Base-by-base conservation (phyloP, 2,113 vertebrate species). In the Addax nasomaculatus region DNA sequence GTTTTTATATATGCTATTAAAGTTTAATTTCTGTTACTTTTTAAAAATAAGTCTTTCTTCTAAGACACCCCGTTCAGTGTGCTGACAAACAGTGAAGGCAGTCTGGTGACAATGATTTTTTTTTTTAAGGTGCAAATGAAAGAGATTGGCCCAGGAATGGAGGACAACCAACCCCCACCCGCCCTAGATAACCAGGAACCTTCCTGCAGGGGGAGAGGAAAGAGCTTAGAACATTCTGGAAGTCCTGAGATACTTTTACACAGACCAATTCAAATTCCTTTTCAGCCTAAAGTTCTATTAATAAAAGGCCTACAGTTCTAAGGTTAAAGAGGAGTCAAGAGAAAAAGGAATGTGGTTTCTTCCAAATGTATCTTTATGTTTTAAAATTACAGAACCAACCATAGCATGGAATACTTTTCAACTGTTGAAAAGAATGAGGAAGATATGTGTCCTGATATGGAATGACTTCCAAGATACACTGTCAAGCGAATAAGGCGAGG, bases 381-480 rank as follows among this genome's bases (percentile, higher is more conserved):
- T 83, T 36, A 83, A 83, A 70, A 84, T 87, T 14, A 70, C 1
- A n/a, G 60, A 67, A 39, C 23, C 4, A 39, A 3, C 29, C 58
- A 25, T 4, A 25, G 36, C 0, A 1, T 1, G 12, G 62, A 57
- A 29, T 16, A 10, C 33, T 19, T 19, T 7, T 45, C 36, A 53
- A 39, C 10, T 62, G n/a, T 55, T 78, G 3, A 12, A 53, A 79
- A 30, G 62, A 49, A 57, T 4, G 7, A 67, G 36, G 49, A 39
- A 12, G 36, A 9, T 4, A 5, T 17, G 2, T 5, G 7, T 10
- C 0, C 27, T 27, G 53, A 33, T 12, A 19, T 0, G 30, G 33
- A 80, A 29, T 5, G 2, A 36, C 6, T 64, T 39, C 45, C 9
- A 4, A 23, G 36, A 30, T 0, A 14, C 17, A n/a, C 7, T 6